Evolutionary conservation across 2,797 vertebrate species (phyloP).

Genomic region (Gadopsis marmoratus): DNA sequence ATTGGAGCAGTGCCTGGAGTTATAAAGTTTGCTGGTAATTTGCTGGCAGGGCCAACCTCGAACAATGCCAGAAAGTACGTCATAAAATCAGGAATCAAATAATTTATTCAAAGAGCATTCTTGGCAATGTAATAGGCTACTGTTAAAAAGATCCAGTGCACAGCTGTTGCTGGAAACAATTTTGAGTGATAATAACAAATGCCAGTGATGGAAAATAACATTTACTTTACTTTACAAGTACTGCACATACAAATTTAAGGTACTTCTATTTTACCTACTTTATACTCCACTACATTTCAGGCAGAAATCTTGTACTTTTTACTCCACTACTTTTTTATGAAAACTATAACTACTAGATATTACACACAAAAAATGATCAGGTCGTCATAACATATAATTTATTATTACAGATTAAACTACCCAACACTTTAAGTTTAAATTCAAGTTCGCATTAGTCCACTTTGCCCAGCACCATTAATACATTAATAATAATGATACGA

Average conservation of each 20-base stretch:
- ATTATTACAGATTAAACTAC: neutral
- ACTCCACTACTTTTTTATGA: neutral
- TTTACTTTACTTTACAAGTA: neutral
- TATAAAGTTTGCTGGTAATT: slow-evolving; percentile 27
- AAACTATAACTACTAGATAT: too few relatives aligned
- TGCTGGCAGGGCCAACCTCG: slow-evolving; percentile 17
- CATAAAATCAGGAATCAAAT: slow-evolving; percentile 19
- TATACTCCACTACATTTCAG: neutral
- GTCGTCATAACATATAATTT: too few relatives aligned
- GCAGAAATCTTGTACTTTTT: neutral
- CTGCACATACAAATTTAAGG: neutral
- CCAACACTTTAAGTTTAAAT: neutral
- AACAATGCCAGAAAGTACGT: slow-evolving; percentile 40
- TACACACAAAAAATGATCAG: neutral
- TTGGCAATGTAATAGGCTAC: neutral
- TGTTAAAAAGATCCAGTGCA: neutral
- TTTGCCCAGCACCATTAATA: neutral
- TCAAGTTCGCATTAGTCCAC: too few relatives aligned
- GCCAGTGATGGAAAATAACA: neutral
- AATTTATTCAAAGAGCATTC: slow-evolving; percentile 7
- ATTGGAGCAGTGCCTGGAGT: slow-evolving; percentile 33
- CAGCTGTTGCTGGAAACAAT: slow-evolving; percentile 1
- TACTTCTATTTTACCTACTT: neutral
- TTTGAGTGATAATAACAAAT: neutral
- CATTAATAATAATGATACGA: neutral